Conservation (phyloP, 2,797 vertebrate genomes). For the Macropus fuliginosus region DNA sequence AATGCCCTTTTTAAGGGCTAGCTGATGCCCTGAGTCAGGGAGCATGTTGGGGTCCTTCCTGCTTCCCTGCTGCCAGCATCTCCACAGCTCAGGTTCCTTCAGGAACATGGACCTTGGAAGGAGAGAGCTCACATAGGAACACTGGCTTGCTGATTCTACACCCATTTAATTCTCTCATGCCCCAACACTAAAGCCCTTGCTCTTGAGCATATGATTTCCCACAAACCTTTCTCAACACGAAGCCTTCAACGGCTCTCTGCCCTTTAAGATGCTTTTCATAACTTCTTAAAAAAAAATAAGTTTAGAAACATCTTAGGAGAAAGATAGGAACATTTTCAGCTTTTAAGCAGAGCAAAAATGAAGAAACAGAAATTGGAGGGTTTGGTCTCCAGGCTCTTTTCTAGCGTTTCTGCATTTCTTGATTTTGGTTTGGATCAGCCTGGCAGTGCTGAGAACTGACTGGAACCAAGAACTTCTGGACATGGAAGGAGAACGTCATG, state of each 20-base stretch:
- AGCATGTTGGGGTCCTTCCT: background rate
- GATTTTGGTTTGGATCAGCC: conserved; percentile 42
- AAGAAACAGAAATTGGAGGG: background rate
- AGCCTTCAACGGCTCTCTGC: background rate
- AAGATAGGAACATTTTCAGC: background rate
- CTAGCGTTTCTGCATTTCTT: conserved; percentile 40
- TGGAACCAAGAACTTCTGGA: conserved; percentile 23
- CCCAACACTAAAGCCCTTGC: background rate
- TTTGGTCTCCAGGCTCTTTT: background rate
- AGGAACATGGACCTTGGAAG: background rate
- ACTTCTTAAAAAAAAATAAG: too few relatives aligned
- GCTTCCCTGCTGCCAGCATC: background rate
- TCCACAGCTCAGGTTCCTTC: background rate
- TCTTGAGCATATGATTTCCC: background rate
- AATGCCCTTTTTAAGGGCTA: background rate
- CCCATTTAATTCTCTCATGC: background rate
- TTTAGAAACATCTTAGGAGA: background rate
- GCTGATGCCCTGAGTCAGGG: background rate
- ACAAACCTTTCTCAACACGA: too few relatives aligned
- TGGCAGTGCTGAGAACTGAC: conserved; percentile 24
- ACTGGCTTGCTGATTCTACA: too few relatives aligned
- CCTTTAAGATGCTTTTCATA: background rate
- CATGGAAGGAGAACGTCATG: conserved; percentile 13
- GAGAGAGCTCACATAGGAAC: background rate
- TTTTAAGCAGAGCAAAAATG: background rate